These are phyloP conservation scores for Coluber constrictor DNA, from an alignment of 2,797 vertebrate species.

Conservation along the genomic window DNA sequence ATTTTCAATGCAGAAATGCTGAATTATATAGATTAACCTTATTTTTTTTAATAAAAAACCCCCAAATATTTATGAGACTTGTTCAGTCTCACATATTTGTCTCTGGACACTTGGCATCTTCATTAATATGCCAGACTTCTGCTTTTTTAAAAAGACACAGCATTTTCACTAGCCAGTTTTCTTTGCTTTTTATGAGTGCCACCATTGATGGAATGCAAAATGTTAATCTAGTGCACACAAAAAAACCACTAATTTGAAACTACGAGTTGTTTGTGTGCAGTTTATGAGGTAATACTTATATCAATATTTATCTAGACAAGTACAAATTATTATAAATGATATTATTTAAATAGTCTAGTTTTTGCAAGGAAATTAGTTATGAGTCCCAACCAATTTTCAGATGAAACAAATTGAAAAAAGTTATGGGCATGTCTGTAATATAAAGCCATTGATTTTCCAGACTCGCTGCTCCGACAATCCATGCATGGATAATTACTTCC, in stretches of 20 bases:
- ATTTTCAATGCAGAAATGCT: background rate
- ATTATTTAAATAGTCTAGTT: background rate
- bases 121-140: background rate
- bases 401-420: background rate
- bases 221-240: background rate
- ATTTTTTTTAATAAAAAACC: background rate
- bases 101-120: background rate
- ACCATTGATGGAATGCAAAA: background rate
- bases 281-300: constrained; percentile 16
- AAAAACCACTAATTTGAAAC: background rate
- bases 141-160: background rate
- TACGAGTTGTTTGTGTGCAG: background rate
- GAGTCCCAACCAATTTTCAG: background rate
- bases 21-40: background rate
- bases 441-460: background rate
- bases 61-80: background rate
- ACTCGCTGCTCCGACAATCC: too few relatives aligned
- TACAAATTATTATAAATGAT: constrained; percentile 15
- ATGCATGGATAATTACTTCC: too few relatives aligned
- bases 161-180: background rate
- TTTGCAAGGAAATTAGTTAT: background rate
- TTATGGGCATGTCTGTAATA: background rate
- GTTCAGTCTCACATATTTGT: background rate
- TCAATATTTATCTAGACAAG: constrained; percentile 3
- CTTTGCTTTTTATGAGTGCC: background rate